Conservation (phyloP, 30 jellyfish, hydroid and myxozoan genomes). For the Aurelia sp. region DNA sequence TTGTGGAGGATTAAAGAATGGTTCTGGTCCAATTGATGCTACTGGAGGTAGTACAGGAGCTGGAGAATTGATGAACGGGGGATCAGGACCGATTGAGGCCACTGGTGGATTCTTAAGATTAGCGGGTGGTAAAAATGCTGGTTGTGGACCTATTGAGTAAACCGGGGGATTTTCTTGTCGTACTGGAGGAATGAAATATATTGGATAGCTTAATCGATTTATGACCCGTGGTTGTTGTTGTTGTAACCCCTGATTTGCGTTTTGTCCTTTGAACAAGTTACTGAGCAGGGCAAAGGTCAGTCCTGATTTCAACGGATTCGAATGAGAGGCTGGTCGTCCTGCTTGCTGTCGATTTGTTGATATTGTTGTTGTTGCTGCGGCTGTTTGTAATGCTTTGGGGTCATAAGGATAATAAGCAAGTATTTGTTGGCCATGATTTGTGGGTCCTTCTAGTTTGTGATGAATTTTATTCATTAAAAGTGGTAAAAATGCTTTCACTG, state of each 20-base stretch:
- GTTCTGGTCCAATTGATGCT: slow-evolving; percentile 72
- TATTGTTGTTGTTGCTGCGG: background rate
- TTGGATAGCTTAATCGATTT: slow-evolving; percentile 55
- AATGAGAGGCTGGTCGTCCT: background rate
- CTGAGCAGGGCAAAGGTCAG: slow-evolving; percentile 61
- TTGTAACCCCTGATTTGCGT: background rate
- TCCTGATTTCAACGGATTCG: slow-evolving; percentile 20
- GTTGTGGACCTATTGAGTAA: slow-evolving; percentile 79
- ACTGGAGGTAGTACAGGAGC: slow-evolving; percentile 44
- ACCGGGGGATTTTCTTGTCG: slow-evolving; percentile 54
- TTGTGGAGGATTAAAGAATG: slow-evolving; percentile 27
- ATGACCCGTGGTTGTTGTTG: slow-evolving; percentile 41
- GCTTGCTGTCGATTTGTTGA: background rate
- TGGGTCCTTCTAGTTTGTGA: slow-evolving; percentile 27
- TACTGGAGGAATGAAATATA: slow-evolving; percentile 57
- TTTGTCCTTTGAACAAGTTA: slow-evolving; percentile 36
- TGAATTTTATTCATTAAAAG: slow-evolving; percentile 48
- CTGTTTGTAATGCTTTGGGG: background rate
- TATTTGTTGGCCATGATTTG: slow-evolving; percentile 31
- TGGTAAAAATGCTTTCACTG: slow-evolving; percentile 79
- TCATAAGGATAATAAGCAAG: slow-evolving; percentile 57
- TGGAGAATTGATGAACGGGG: slow-evolving; percentile 12
- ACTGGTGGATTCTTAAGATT: slow-evolving; percentile 43
- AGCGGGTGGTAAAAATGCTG: slow-evolving; percentile 49
- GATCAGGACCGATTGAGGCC: slow-evolving; percentile 72